Conservation (phyloP, 2,113 vertebrate species). For the Turnix velox region DNA sequence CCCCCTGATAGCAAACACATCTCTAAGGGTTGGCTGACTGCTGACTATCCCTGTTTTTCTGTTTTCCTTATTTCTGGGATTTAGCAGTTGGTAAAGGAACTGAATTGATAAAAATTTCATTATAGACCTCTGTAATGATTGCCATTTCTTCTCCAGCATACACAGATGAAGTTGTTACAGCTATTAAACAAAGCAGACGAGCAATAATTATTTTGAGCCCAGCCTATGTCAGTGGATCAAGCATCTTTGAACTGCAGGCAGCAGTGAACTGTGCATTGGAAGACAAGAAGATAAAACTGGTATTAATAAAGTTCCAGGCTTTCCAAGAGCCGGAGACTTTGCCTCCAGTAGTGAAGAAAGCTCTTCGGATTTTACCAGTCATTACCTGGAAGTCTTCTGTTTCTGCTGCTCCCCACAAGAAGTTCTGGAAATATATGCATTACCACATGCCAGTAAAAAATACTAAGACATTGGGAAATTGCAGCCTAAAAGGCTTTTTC, state of each 20-base stretch:
- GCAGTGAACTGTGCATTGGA: constrained; percentile 76
- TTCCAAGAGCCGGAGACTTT: constrained; percentile 72
- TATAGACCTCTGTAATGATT: background rate
- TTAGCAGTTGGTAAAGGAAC: background rate
- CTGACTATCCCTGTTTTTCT: background rate
- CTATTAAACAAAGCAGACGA: constrained; percentile 80
- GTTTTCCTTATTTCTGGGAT: background rate
- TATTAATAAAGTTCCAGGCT: constrained; percentile 74
- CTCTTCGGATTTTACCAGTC: constrained; percentile 79
- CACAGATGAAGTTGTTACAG: constrained; percentile 79
- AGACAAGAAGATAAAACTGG: constrained; percentile 71
- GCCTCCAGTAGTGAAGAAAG: constrained; percentile 76
- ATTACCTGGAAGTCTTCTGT: constrained; percentile 72
- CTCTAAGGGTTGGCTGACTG: background rate
- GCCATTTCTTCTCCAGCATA: constrained; percentile 71
- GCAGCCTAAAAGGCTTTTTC: background rate
- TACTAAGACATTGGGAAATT: background rate
- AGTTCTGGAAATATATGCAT: constrained; percentile 81
- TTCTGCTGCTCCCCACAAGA: constrained; percentile 42
- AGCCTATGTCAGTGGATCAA: constrained; percentile 73
- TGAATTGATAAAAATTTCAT: background rate
- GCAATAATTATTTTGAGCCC: constrained; percentile 83
- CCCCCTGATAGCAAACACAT: background rate
- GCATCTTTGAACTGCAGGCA: constrained; percentile 85
- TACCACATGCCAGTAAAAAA: constrained; percentile 78